Percentiles rank a stretch among this genome's conserved stretches.
Conservation (phyloP, 2,888 invertebrate species). For the Leptinotarsa rubiginosa region DNA sequence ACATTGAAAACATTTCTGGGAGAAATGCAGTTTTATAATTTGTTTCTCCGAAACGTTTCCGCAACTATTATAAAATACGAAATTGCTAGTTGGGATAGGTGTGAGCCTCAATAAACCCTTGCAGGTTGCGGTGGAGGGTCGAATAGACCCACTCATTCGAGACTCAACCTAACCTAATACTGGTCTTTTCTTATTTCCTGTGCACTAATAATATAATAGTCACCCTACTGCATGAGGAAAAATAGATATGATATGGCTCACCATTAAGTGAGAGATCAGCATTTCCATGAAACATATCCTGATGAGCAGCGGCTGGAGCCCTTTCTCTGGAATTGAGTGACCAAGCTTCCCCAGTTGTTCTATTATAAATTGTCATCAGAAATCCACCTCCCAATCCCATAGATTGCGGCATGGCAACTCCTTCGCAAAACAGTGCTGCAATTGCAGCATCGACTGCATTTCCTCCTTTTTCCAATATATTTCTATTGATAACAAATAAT, state of each 20-base stretch:
- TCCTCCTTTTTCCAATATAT: conserved; percentile 77
- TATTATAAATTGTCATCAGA: conserved; percentile 84
- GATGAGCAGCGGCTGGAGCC: conserved; percentile 77
- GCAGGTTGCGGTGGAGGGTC: no score
- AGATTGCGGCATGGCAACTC: conserved; percentile 83
- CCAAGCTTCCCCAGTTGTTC: conserved; percentile 69
- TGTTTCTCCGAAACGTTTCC: no score
- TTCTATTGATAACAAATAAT: conserved; percentile 61
- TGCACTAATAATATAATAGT: no score
- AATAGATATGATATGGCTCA: conserved; percentile 25
- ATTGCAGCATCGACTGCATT: conserved; percentile 88
- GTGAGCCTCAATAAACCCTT: no score
- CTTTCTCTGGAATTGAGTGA: conserved; percentile 82
- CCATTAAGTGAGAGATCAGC: conserved; percentile 41
- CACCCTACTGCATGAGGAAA: not conserved
- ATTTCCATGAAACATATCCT: conserved; percentile 72
- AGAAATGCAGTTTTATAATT: no score
- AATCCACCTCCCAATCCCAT: conserved; percentile 93
- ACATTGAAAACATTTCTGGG: no score
- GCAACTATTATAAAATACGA: no score
- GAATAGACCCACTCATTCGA: no score
- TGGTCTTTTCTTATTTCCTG: no score
- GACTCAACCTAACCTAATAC: no score
- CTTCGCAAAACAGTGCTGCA: conserved; percentile 87
- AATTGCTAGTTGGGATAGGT: no score